phyloP scores from a whole-genome alignment of 1,140 invertebrate genomes.

The Drosophila subobscura region DNA sequence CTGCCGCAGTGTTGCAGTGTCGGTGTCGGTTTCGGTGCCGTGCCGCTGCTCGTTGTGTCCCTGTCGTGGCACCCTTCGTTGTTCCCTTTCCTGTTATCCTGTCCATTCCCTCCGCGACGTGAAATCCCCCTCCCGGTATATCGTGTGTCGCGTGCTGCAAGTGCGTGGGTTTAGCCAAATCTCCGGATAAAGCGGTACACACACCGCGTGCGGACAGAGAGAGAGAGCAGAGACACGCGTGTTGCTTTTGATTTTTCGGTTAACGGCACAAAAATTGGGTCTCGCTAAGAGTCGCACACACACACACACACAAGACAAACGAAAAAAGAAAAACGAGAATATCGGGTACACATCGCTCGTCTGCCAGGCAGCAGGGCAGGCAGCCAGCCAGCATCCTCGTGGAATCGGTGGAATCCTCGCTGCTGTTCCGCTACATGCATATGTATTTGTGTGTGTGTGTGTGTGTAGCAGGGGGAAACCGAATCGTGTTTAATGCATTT shows the following conservation, averaged over 20 bases:
- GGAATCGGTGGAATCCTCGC: neutral
- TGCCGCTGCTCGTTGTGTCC: conserved; percentile 14
- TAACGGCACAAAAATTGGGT: conserved; percentile 62
- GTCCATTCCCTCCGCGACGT: conserved; percentile 15
- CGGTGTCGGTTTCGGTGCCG: too few species aligned
- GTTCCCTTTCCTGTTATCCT: neutral
- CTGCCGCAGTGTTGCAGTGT: neutral
- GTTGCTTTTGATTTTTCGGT: conserved; percentile 53
- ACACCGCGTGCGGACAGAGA: too few species aligned
- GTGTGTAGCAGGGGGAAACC: too few species aligned
- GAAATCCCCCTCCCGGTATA: conserved; percentile 17
- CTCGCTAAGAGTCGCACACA: conserved; percentile 28
- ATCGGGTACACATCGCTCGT: conserved; percentile 27
- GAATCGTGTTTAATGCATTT: conserved; percentile 42
- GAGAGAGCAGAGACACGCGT: conserved; percentile 24
- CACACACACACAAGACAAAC: conserved; percentile 22
- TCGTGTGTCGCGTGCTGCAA: conserved; percentile 51
- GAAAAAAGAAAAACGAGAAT: conserved; percentile 7
- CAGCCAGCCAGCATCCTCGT: conserved; percentile 19
- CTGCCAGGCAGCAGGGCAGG: neutral
- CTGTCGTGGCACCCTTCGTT: conserved; percentile 5
- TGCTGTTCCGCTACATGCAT: conserved; percentile 1
- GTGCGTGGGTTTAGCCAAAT: conserved; percentile 39
- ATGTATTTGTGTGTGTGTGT: too few species aligned
- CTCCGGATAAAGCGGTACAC: conserved; percentile 39